phyloP scores from a whole-genome alignment of 2,888 invertebrate genomes.

The Petrophora chlorosata region DNA sequence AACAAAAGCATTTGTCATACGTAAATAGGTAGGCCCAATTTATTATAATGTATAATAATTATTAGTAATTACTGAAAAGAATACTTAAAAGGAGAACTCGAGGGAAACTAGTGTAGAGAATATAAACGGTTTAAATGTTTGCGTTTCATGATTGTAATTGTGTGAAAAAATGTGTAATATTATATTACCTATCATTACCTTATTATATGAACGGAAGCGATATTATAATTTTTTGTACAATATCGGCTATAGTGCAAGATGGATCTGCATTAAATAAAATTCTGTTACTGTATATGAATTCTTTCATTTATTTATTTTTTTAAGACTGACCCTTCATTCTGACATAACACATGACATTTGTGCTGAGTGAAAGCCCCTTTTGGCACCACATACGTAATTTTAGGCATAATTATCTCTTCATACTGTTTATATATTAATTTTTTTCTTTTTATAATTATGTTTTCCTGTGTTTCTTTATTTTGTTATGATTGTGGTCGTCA shows the following conservation, averaged over 20 bases:
- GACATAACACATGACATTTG: too few species aligned
- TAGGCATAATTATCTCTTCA: too few species aligned
- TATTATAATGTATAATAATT: slow-evolving; percentile 79
- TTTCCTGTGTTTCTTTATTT: too few species aligned
- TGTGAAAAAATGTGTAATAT: slow-evolving; percentile 79
- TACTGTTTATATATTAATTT: too few species aligned
- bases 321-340: too few species aligned
- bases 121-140: slow-evolving; percentile 70
- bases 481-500: too few species aligned
- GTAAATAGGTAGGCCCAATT: slow-evolving; percentile 83
- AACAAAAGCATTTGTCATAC: slow-evolving; percentile 78
- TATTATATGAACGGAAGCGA: slow-evolving; percentile 68
- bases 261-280: slow-evolving; percentile 83
- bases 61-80: slow-evolving; percentile 71
- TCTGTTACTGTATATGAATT: slow-evolving; percentile 79
- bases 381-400: too few species aligned
- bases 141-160: slow-evolving; percentile 80
- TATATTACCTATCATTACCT: slow-evolving; percentile 69
- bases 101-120: slow-evolving; percentile 74
- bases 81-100: slow-evolving; percentile 71
- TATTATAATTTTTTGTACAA: slow-evolving; percentile 82
- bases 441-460: too few species aligned
- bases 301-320: slow-evolving; percentile 49
- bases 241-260: slow-evolving; percentile 80
- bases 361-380: too few species aligned